Evolutionary conservation across 1,140 invertebrate species (phyloP).

Genomic region (Chelonus insularis): DNA sequence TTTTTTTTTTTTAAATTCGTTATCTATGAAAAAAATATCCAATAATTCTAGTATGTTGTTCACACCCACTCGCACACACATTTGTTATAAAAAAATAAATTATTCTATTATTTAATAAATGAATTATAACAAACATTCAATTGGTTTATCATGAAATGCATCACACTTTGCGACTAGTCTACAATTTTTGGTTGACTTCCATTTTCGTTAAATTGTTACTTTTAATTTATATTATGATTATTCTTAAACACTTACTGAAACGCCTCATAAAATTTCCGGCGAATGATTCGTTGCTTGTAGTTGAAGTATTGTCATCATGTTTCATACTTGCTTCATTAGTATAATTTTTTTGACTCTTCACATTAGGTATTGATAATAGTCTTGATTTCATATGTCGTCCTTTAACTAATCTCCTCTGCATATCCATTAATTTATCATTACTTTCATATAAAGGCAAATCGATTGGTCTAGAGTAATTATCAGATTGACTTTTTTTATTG

Average conservation of each 20-base stretch:
- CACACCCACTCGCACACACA: too few relatives aligned
- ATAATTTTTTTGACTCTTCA: constrained; percentile 66
- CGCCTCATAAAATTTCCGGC: constrained; percentile 75
- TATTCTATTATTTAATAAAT: too few relatives aligned
- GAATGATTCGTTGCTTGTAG: constrained; percentile 58
- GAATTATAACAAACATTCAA: too few relatives aligned
- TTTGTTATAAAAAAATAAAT: too few relatives aligned
- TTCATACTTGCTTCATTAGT: background rate
- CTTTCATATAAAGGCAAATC: constrained; percentile 67
- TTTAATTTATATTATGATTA: too few relatives aligned
- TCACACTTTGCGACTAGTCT: background rate
- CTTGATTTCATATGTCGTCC: constrained; percentile 64
- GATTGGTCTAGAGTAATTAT: constrained; percentile 57
- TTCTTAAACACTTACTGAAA: constrained; percentile 78
- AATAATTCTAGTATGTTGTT: too few relatives aligned
- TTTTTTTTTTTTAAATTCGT: too few relatives aligned
- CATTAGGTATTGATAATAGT: constrained; percentile 76
- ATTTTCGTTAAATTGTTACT: constrained; percentile 31
- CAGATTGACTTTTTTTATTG: background rate
- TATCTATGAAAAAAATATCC: too few relatives aligned
- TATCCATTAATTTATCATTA: constrained; percentile 64
- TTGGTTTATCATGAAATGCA: too few relatives aligned
- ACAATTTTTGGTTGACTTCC: constrained; percentile 4
- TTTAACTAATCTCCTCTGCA: constrained; percentile 61
- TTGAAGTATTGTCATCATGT: constrained; percentile 21